Base-by-base conservation (phyloP, 2,797 vertebrate genomes). In the Fistularia commersonii region DNA sequence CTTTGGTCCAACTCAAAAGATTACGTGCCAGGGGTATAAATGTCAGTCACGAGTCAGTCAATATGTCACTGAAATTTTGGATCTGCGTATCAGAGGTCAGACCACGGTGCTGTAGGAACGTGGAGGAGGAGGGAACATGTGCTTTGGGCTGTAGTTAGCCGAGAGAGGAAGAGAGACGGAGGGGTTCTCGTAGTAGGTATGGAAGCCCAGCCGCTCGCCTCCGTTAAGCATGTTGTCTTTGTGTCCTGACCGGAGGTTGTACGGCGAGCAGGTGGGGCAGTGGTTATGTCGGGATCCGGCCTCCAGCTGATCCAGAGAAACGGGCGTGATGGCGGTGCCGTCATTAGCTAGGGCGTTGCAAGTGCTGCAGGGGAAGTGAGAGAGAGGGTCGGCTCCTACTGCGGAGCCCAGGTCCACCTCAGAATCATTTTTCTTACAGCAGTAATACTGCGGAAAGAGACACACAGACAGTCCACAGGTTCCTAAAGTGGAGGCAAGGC, bases 71-170 rank as follows among this genome's bases (percentile, higher is more conserved):
- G 42, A 14, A 32, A 40, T 48, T 23, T 23, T 3, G 33, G 2
- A 23, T 23, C 23, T 23, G 35, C 53, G 66, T 34, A 12, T 48
- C 48, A 12, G 49, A 43, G 75, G 67, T 95, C 88, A 98, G 77
- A 97, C 96, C 6, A 95, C 91, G 23, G 96, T 98, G 90, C 95
- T 97, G 88, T 97, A 85, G 76, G 95, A 92, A 63, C 91, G 92
- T 14, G 75, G 82, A 0, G 77, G 91, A 63, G 87, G 91, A 87
- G 31, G 90, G 83, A 92, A 93, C 74, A 81, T 65, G 80, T 95
- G 92, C 0, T 72, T 76, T 41, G 88, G 80, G 11, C 85, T 65
- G 77, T 72, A 82, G 61, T 87, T 89, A 84, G 86, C 58, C 32
- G 77, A 79, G 80, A 92, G 72, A 36, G 92, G 79, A 0, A 87